Percentiles rank a stretch among this genome's conserved stretches.
Evolutionary conservation across 2,797 vertebrate species (phyloP).

Genomic region (Takifugu rubripes): DNA sequence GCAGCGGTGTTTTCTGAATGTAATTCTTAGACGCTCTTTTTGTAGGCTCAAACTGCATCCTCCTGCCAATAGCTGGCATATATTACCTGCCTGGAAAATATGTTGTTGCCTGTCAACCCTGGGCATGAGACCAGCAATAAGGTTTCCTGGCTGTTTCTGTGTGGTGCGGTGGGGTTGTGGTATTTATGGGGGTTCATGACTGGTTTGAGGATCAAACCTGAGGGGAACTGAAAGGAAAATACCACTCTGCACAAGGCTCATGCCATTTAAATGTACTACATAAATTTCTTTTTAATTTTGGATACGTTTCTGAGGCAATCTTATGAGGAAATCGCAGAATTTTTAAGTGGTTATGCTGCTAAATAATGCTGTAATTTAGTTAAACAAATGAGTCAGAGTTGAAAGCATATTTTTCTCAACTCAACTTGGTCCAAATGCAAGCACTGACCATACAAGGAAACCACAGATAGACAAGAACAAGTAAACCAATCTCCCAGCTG

Average conservation of each 20-base stretch:
- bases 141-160: slow-evolving; percentile 45
- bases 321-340: too few species aligned
- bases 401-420: slow-evolving; percentile 5
- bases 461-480: background rate
- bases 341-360: background rate
- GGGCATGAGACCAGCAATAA: slow-evolving; percentile 50
- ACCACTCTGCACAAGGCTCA: slow-evolving; percentile 15
- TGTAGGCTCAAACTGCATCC: slow-evolving; percentile 53
- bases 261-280: background rate
- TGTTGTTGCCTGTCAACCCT: slow-evolving; percentile 59
- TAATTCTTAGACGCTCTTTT: slow-evolving; percentile 48
- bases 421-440: slow-evolving; percentile 1
- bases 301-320: background rate
- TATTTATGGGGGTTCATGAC: slow-evolving; percentile 4
- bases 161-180: slow-evolving; percentile 13
- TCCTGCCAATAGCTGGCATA: slow-evolving; percentile 46
- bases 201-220: slow-evolving; percentile 2
- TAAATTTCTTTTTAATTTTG: background rate
- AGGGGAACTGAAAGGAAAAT: slow-evolving; percentile 32
- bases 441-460: slow-evolving; percentile 28
- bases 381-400: slow-evolving; percentile 20
- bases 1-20: background rate
- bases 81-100: slow-evolving; percentile 54
- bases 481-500: background rate
- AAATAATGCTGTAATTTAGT: background rate